A percentile compares a stretch with the other conserved stretches of the same genome.
phyloP scores from a whole-genome alignment of 2,797 vertebrate genomes.

The Enteromius afrohamiltoni region DNA sequence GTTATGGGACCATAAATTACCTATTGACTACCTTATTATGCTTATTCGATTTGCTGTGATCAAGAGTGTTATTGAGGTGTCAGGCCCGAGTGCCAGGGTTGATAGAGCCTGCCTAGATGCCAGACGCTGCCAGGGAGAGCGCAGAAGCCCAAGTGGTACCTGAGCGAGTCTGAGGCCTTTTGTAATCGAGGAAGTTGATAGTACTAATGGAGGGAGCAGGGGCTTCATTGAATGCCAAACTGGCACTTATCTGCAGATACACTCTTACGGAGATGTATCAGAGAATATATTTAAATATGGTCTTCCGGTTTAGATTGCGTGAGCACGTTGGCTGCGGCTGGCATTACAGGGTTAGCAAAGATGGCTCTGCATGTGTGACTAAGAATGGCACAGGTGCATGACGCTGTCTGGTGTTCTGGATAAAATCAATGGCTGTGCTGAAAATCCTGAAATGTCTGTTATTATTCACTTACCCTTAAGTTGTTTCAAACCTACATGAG shows the following conservation, averaged over 20 bases:
- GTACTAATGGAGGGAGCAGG: constrained; percentile 67
- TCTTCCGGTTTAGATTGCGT: constrained; percentile 52
- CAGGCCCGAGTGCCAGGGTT: constrained; percentile 59
- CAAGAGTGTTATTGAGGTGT: constrained; percentile 74
- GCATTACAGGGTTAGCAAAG: constrained; percentile 30
- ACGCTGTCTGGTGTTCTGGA: not conserved
- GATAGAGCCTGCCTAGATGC: constrained; percentile 64
- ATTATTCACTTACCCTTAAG: not conserved
- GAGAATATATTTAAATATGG: constrained; percentile 60
- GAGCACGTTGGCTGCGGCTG: constrained; percentile 13
- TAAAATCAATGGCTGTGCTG: not conserved
- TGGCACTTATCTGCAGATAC: constrained; percentile 35
- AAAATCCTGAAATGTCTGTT: not conserved
- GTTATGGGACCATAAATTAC: constrained; percentile 73
- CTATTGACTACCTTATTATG: constrained; percentile 76
- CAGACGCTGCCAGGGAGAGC: constrained; percentile 46
- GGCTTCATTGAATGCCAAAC: constrained; percentile 47
- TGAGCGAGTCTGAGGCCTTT: constrained; percentile 60
- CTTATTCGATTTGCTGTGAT: constrained; percentile 78
- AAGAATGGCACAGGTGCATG: constrained; percentile 5
- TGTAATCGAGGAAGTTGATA: constrained; percentile 70
- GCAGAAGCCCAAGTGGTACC: constrained; percentile 63
- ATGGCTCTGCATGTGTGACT: not conserved
- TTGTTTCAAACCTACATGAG: not conserved
- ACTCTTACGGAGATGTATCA: constrained; percentile 20